phyloP scores from a whole-genome alignment of 2,113 vertebrate genomes.

The Hypomesus transpacificus region DNA sequence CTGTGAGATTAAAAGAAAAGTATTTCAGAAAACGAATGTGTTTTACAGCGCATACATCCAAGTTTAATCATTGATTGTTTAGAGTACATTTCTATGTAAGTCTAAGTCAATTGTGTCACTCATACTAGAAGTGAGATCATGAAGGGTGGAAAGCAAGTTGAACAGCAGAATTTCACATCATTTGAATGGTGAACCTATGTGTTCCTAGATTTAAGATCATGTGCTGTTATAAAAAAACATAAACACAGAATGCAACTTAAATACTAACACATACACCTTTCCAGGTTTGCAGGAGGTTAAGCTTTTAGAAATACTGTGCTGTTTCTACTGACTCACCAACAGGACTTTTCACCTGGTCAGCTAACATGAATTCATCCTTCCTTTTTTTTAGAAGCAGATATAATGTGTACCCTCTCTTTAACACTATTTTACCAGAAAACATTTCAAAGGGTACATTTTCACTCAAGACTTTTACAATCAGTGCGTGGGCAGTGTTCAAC shows the following conservation, averaged over 20 bases:
- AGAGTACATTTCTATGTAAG: constrained; percentile 9
- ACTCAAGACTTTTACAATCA: no score
- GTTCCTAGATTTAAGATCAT: constrained; percentile 35
- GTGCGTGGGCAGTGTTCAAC: no score
- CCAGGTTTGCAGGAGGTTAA: constrained; percentile 19
- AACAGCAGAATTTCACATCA: constrained; percentile 29
- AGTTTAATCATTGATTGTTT: constrained; percentile 18
- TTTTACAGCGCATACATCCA: constrained; percentile 9
- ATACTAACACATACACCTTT: constrained; percentile 14
- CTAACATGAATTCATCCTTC: no score
- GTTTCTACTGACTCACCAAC: background rate
- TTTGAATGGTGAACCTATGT: constrained; percentile 25
- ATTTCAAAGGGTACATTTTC: no score
- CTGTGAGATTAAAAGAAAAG: constrained; percentile 17
- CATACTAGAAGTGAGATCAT: no score
- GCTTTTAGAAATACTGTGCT: background rate
- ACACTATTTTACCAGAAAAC: no score
- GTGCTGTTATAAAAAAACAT: constrained; percentile 53
- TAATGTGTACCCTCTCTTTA: no score
- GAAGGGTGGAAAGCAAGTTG: constrained; percentile 37
- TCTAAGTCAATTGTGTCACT: no score
- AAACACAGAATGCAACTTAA: constrained; percentile 40
- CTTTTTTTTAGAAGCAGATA: no score
- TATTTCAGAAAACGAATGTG: constrained; percentile 10
- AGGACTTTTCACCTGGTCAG: no score